Base-by-base conservation (phyloP, 2,888 invertebrate species). In the Julus scanicus region DNA sequence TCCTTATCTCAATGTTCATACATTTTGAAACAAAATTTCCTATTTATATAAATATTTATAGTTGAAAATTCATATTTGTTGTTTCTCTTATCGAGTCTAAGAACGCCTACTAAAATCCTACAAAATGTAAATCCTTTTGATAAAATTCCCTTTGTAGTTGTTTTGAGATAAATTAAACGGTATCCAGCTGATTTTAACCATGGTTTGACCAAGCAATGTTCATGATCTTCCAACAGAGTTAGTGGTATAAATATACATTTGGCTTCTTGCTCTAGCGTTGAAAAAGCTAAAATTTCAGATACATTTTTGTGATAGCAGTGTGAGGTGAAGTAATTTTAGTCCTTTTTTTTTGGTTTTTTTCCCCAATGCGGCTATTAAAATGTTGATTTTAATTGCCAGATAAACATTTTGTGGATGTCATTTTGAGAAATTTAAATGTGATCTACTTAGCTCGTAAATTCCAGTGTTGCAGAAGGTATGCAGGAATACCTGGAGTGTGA, bases 401-500 rank as follows among this genome's bases (percentile, higher is more conserved):
- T 84, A 84, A 84, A 48, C 40, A 84, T 37, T 84, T 84, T 48
- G 71, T 29, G 40, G 84, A 84, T 84, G 84, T 40, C 84, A n/a
- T 8, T 84, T 84, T 37, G 40, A 2, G 44, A 84, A 84, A 44
- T 84, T 84, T 84, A 84, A 84, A 40, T 84, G 84, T 48, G 40
- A 44, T 84, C 84, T 84, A 84, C 84, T 40, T 40, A 84, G 84
- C 44, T 84, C 84, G 44, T 84, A 84, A 84, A 84, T 39, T 84
- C 4, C 71, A 8, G 29, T 8, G 8, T n/a, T 71, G 71, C 71
- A 29, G 71, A 29, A 71, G 71, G 71, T 9, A 71, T 71, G 57
- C n/a, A 4, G 71, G 71, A 71, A 71, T 71, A 71, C 71, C 71
- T 29, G 71, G 71, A 71, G 71, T 20, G 71, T 71, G 20, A 71